Base-by-base conservation (phyloP, 2,888 invertebrate species). In the Deroplatys truncata region DNA sequence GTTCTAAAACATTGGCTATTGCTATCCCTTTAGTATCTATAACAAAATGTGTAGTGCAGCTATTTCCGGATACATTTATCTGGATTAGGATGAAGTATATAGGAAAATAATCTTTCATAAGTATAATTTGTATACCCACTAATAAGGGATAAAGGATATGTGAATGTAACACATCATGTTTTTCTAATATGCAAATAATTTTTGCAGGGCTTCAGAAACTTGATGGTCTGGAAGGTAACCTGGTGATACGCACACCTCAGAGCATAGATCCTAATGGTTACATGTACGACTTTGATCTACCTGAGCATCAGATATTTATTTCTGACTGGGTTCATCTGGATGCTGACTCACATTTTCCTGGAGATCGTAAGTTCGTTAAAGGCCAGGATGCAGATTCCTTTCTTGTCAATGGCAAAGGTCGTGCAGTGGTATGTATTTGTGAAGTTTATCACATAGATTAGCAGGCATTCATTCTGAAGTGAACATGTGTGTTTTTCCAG, bases 221-320 rank as follows among this genome's bases (percentile, higher is more conserved):
- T 16, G 93, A 93, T 90, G 94, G 94, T 0, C 91, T 93, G n/a
- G 92, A 92, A 88, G 93, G 93, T 15, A 91, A 92, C 16, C 91
- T 94, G 56, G 91, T 93, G n/a, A 92, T 93, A 28, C 92, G 93
- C 9, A 91, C 91, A 88, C 91, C 92, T 1, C 88, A 87, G 28
- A 91, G 92, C 49, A 90, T 91, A 28, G 92, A 93, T 49, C 91
- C 91, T 7, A 91, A 91, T 35, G 85, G 90, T 13, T n/a, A 43
- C 0, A 91, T 92, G 15, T 94, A 94, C 91, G 93, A 94, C 91
- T 91, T 92, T 49, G 94, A 94, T 91, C 92, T 93, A 29, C 92
- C 92, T 15, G 93, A 93, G 82, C 94, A 94, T 91, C 92, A 93
- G 28, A 92, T 94, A 0, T 90, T 94, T 25, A 91, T 94, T 84